Evolutionary conservation across 1,140 invertebrate genomes (phyloP), one percentile per base, ranked within the genome.

Genomic region (Aphaenogaster floridana): DNA sequence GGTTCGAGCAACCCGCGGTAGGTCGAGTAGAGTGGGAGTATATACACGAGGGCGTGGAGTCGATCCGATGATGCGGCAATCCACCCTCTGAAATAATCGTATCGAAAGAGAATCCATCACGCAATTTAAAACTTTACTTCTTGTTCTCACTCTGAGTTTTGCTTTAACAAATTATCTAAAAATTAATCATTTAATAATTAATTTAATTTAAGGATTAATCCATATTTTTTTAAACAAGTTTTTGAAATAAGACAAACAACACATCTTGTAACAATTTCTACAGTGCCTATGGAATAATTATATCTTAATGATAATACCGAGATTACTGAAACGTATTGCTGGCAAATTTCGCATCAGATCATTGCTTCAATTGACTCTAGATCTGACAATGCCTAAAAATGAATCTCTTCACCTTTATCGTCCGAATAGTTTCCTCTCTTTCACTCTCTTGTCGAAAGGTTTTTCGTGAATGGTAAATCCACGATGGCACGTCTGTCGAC

Each of bases 31-130:
- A 86, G 78, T 89, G 87, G 61, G 87, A 86, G 59, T 76, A 80
- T 74, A 87, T 80, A 87, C 63, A 76, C 84, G 87, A 92, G 91
- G 92, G 93, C 90, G 94, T 94, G 91, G 91, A 93, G 89, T 85
- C 86, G 89, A 92, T 77, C 88, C 91, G 86, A 94, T 94, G 94
- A 92, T 93, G 94, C 72, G 50, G 21, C 39, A 93, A 93, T 89
- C 91, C 88, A 91, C 86, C 87, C 90, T 80, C 80, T 61, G 74
- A 54, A 59, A 13, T 71, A 48, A 52, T 79, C 72, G 34, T 77
- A 39, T 64, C 59, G 59, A 52, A 78, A 63, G 69, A 61, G 64
- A 69, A 45, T 86, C 11, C 21, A 52, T 64, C 4, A 13, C 6
- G 15, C 76, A n/a, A 45, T 42, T 79, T 39, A 42, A 52, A 59